Conservation (phyloP, 2,797 vertebrate species). For the Pempheris klunzingeri region DNA sequence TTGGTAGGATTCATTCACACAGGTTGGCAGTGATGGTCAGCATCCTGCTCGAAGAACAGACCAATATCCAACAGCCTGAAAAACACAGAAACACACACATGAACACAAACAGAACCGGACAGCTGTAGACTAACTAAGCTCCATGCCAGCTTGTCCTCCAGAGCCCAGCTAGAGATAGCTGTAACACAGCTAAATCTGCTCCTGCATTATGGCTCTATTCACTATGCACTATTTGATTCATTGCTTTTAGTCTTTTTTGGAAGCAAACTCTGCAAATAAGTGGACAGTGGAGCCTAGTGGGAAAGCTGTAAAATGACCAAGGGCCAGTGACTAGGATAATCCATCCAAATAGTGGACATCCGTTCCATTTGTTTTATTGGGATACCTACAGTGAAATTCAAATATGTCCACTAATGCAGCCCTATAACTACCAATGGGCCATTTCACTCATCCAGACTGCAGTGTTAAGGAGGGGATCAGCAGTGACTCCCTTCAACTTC, state of each 20-base stretch:
- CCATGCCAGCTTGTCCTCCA: conserved; percentile 53
- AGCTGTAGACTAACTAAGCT: conserved; percentile 36
- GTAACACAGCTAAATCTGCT: conserved; percentile 47
- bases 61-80: conserved; percentile 50
- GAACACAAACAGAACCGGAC: conserved; percentile 42
- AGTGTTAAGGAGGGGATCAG: conserved; percentile 31
- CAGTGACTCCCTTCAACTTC: conserved; percentile 39
- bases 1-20: conserved; percentile 46
- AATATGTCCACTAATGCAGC: conserved; percentile 53
- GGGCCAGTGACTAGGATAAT: conserved; percentile 35
- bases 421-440: conserved; percentile 40
- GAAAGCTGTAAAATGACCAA: conserved; percentile 38
- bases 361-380: conserved; percentile 63
- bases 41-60: conserved; percentile 53
- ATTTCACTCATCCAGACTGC: conserved; percentile 49
- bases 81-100: conserved; percentile 37
- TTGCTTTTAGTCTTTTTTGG: conserved; percentile 46
- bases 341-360: conserved; percentile 47
- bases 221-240: conserved; percentile 33
- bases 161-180: conserved; percentile 37
- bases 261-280: conserved; percentile 46
- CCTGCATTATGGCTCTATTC: conserved; percentile 45
- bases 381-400: conserved; percentile 51
- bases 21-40: conserved; percentile 55
- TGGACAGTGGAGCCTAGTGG: conserved; percentile 9